phyloP scores from a whole-genome alignment of 2,888 invertebrate genomes.

The Nowickia ferox region DNA sequence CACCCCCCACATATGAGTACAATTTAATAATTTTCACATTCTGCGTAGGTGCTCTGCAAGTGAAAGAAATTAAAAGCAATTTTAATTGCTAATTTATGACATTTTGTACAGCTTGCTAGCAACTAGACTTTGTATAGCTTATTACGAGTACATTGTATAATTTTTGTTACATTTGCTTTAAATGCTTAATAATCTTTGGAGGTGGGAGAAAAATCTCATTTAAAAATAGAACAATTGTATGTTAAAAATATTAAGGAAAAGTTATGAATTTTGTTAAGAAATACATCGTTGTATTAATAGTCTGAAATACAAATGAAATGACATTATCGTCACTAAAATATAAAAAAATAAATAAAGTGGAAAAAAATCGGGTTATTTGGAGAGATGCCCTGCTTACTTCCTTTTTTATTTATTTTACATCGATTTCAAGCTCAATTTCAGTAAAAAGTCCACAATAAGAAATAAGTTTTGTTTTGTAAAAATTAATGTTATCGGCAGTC shows the following conservation, averaged over 20 bases:
- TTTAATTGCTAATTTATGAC: constrained; percentile 46
- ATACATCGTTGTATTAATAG: no score
- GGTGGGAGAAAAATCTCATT: not conserved
- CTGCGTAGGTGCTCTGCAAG: constrained; percentile 16
- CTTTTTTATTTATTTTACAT: no score
- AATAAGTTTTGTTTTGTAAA: no score
- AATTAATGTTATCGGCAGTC: no score
- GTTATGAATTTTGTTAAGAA: no score
- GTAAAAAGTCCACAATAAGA: no score
- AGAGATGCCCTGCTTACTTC: no score
- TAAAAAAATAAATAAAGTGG: no score
- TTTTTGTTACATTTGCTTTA: not conserved
- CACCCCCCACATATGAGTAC: constrained; percentile 40
- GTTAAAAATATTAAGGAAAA: not conserved
- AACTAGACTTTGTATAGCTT: not conserved
- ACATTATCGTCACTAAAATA: no score
- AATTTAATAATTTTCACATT: not conserved
- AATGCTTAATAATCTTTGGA: not conserved
- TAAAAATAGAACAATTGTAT: not conserved
- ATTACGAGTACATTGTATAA: not conserved
- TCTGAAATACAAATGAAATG: no score
- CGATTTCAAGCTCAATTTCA: no score
- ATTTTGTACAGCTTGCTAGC: constrained; percentile 6
- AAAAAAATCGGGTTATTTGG: no score
- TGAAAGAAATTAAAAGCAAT: constrained; percentile 9